A percentile compares a stretch with the other conserved stretches of the same genome.
phyloP scores from a whole-genome alignment of 2,888 invertebrate species.

The Chironomus tentans region DNA sequence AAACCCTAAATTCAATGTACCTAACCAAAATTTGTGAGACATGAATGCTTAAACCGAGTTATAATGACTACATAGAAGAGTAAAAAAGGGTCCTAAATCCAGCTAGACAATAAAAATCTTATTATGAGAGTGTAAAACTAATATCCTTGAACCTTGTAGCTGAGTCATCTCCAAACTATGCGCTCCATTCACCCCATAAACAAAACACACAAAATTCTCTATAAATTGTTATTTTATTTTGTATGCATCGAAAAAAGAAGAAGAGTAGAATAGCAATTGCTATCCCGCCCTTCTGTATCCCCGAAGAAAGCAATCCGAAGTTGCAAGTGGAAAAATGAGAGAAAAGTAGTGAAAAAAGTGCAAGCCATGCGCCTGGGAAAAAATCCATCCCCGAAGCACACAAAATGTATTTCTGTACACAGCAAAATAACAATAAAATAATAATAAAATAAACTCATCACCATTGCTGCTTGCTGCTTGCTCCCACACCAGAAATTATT shows the following conservation, averaged over 20 bases:
- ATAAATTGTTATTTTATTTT: background rate
- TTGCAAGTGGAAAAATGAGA: background rate
- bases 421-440: constrained; percentile 25
- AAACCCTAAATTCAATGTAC: too few species aligned
- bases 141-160: too few species aligned
- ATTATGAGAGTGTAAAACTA: too few species aligned
- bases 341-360: background rate
- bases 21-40: too few species aligned
- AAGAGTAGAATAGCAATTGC: background rate
- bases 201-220: background rate
- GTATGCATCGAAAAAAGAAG: background rate
- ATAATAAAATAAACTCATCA: constrained; percentile 22
- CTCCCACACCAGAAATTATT: background rate
- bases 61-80: too few species aligned
- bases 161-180: too few species aligned
- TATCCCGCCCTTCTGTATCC: background rate
- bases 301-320: background rate
- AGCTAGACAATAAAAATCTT: too few species aligned
- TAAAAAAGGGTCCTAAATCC: too few species aligned
- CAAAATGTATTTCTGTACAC: background rate
- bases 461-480: background rate
- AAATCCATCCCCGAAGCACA: background rate
- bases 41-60: too few species aligned
- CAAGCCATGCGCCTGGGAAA: constrained; percentile 5
- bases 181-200: too few species aligned